These are phyloP conservation scores for Phrynocephalus versicolor DNA, from an alignment of 2,113 vertebrate genomes.

Conservation along the genomic window DNA sequence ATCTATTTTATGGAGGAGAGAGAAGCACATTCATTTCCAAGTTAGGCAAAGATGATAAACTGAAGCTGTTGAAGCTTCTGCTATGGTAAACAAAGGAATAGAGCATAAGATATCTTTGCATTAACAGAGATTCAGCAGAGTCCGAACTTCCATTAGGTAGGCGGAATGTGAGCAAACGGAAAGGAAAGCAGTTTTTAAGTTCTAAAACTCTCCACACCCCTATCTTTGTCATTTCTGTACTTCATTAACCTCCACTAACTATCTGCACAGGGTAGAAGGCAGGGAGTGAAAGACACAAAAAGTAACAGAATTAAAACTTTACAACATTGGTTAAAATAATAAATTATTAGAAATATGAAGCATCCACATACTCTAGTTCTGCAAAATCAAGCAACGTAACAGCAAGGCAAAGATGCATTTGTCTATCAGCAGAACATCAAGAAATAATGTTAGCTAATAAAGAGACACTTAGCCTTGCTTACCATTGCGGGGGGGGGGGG, in stretches of 20 bases:
- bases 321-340: not conserved
- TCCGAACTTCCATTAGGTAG: constrained; percentile 28
- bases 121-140: constrained; percentile 44
- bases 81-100: constrained; percentile 57
- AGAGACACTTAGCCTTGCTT: too few species aligned
- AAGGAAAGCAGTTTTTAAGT: constrained; percentile 36
- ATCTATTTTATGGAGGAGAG: constrained; percentile 69
- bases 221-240: constrained; percentile 34
- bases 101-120: constrained; percentile 45
- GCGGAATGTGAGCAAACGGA: constrained; percentile 21
- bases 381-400: too few species aligned
- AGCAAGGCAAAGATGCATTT: too few species aligned
- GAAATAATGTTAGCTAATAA: too few species aligned
- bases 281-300: not conserved
- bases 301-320: not conserved
- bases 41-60: constrained; percentile 11
- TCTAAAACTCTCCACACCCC: constrained; percentile 26
- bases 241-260: not conserved
- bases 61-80: constrained; percentile 54
- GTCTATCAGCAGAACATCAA: too few species aligned
- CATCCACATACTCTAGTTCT: too few species aligned
- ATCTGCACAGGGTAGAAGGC: not conserved
- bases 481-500: too few species aligned
- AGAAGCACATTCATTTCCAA: constrained; percentile 54
- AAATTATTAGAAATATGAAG: not conserved